Base-by-base conservation (phyloP, 2,888 invertebrate genomes). In the Charanyca ferruginea region DNA sequence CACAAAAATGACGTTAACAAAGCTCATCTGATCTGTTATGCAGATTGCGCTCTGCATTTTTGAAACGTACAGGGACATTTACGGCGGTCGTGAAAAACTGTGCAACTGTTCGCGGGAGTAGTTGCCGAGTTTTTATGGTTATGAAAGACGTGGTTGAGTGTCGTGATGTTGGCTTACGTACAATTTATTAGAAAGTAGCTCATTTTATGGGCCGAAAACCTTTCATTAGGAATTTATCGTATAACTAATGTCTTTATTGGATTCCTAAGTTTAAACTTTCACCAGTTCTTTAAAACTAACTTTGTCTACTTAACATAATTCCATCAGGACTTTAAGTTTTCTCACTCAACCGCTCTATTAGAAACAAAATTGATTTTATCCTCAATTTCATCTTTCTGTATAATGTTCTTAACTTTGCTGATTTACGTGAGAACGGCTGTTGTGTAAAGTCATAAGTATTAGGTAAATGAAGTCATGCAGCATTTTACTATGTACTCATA, bases 11-110 rank as follows among this genome's bases (percentile, higher is more conserved):
- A 80, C 81, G 82, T 72, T 77, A 79, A 83, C 85, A 81, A 81
- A 82, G 77, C 71, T 63, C 64, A 77, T 66, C 80, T 79, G 83
- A 88, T 88, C 83, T 84, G 85, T 74, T 86, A 88, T 88, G 88
- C 85, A 88, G 86, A 88, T 88, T 88, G 86, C 77, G 68, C 65
- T 78, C 76, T 87, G 87, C 85, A 88, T 88, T 88, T 87, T 87
- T 88, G 73, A 87, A 86, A 69, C 84, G 66, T 9, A 35, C 42
- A 1, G 61, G 73, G 55, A 62, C 64, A 58, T 42, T 55, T 49
- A 38, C 80, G 47, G 18, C 13, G 32, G 20, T 48, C 25, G 41
- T 32, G 60, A 42, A 80, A 45, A 77, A 66, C 25, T 49, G 53
- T n/a, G 58, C 45, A 16, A 57, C 54, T 68, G 65, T 48, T 25